Evolutionary conservation across 2,113 vertebrate genomes (phyloP).

Genomic region (Scomber scombrus): DNA sequence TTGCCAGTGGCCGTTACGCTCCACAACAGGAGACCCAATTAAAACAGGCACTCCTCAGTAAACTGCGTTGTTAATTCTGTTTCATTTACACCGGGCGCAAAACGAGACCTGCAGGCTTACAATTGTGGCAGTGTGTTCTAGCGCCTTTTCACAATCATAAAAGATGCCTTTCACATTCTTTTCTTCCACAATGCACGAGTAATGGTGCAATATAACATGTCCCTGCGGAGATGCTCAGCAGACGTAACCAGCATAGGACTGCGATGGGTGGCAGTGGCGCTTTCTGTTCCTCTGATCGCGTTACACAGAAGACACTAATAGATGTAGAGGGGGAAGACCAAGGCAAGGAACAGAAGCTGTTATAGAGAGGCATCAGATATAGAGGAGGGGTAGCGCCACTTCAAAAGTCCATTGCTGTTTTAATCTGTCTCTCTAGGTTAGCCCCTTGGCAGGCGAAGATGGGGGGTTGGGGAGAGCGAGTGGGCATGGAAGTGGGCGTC

Average conservation of each 20-base stretch:
- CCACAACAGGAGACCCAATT: slow-evolving; percentile 56
- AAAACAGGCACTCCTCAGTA: slow-evolving; percentile 48
- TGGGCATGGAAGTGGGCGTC: slow-evolving; percentile 43
- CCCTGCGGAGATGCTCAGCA: slow-evolving; percentile 12
- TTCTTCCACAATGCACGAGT: slow-evolving; percentile 1
- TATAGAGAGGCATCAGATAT: slow-evolving; percentile 50
- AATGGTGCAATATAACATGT: slow-evolving; percentile 2
- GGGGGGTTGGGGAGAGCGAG: slow-evolving; percentile 16
- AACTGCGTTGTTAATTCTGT: slow-evolving; percentile 52
- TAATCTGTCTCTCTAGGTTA: slow-evolving; percentile 51
- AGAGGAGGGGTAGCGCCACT: slow-evolving; percentile 38
- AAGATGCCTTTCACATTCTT: slow-evolving; percentile 46
- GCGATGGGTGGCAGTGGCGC: slow-evolving; percentile 6
- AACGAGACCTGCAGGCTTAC: slow-evolving; percentile 2
- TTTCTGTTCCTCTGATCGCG: slow-evolving; percentile 42
- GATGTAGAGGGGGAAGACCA: slow-evolving; percentile 25
- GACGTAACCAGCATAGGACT: not conserved
- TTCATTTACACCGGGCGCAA: slow-evolving; percentile 38
- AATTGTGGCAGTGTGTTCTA: not conserved
- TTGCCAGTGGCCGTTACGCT: slow-evolving; percentile 37
- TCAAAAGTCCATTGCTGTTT: slow-evolving; percentile 43
- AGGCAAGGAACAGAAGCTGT: slow-evolving; percentile 30
- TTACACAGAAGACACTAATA: slow-evolving; percentile 51
- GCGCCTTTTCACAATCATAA: slow-evolving; percentile 13
- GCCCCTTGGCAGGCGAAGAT: slow-evolving; percentile 32